Conservation (phyloP, 2,113 vertebrate species). For the Maccullochella peelii region DNA sequence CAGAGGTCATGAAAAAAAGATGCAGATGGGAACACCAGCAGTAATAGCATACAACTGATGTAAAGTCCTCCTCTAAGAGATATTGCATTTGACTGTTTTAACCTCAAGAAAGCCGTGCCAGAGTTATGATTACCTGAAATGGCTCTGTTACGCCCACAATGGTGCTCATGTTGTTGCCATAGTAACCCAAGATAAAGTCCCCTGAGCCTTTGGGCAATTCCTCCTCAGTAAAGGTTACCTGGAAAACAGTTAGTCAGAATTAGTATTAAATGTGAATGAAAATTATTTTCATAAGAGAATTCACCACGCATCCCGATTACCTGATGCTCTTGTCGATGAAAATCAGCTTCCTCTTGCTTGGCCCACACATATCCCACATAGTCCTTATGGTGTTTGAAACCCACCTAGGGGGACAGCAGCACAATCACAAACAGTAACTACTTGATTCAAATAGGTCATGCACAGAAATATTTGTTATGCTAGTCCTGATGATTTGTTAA, state of each 20-base stretch:
- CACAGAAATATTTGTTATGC: background rate
- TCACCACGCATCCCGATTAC: constrained; percentile 64
- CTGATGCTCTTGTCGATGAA: constrained; percentile 83
- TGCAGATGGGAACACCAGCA: constrained; percentile 6
- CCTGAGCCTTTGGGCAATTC: constrained; percentile 91
- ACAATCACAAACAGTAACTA: background rate
- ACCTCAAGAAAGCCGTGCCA: constrained; percentile 10
- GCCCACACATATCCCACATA: constrained; percentile 96
- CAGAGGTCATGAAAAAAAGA: background rate
- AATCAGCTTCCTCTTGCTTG: constrained; percentile 91
- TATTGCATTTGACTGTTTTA: constrained; percentile 7
- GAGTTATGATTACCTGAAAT: constrained; percentile 88
- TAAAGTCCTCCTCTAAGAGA: background rate
- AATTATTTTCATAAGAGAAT: background rate
- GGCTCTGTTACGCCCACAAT: constrained; percentile 93
- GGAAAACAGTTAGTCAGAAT: constrained; percentile 57
- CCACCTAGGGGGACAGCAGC: constrained; percentile 85
- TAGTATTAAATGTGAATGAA: constrained; percentile 41
- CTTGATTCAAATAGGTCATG: background rate
- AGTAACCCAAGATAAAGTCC: constrained; percentile 95
- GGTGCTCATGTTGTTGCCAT: constrained; percentile 91
- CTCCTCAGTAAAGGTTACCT: constrained; percentile 93
- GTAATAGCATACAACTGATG: background rate
- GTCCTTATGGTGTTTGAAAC: constrained; percentile 97
- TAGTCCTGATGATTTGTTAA: background rate